phyloP scores from a whole-genome alignment of 2,888 invertebrate species.

The Epistrophe grossulariae region DNA sequence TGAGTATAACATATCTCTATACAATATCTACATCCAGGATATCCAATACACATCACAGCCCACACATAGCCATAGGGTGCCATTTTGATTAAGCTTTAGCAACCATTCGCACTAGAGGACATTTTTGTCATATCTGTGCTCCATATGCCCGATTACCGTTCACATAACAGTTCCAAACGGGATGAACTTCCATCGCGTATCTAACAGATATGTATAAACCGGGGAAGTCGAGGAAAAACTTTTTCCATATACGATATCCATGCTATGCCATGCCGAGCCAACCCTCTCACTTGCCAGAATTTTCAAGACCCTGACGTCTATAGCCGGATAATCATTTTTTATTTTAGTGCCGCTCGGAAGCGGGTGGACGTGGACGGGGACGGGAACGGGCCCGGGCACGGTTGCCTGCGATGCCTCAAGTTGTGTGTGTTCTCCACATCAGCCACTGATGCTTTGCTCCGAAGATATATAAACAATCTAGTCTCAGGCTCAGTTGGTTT shows the following conservation, averaged over 20 bases:
- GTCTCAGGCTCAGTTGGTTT: constrained; percentile 60
- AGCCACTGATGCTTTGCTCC: constrained; percentile 31
- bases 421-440: constrained; percentile 37
- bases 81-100: constrained; percentile 76
- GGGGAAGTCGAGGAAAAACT: constrained; percentile 73
- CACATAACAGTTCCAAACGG: constrained; percentile 81
- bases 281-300: constrained; percentile 55
- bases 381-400: too few relatives aligned
- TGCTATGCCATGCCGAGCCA: constrained; percentile 11
- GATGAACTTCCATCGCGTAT: constrained; percentile 66
- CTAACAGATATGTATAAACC: constrained; percentile 48
- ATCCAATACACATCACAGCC: constrained; percentile 73
- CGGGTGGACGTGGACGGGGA: too few relatives aligned
- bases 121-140: constrained; percentile 83
- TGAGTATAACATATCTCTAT: neutral
- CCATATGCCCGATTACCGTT: constrained; percentile 83
- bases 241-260: too few relatives aligned
- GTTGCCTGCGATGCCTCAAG: constrained; percentile 52
- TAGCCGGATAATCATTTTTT: constrained; percentile 83
- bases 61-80: constrained; percentile 76
- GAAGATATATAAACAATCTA: constrained; percentile 68
- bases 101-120: constrained; percentile 77
- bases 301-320: constrained; percentile 63
- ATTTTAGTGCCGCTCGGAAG: constrained; percentile 81
- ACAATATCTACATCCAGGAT: constrained; percentile 67